Evolutionary conservation across 2,888 invertebrate species (phyloP), one percentile per base, ranked within the genome.

Genomic region (Eulithis testata): DNA sequence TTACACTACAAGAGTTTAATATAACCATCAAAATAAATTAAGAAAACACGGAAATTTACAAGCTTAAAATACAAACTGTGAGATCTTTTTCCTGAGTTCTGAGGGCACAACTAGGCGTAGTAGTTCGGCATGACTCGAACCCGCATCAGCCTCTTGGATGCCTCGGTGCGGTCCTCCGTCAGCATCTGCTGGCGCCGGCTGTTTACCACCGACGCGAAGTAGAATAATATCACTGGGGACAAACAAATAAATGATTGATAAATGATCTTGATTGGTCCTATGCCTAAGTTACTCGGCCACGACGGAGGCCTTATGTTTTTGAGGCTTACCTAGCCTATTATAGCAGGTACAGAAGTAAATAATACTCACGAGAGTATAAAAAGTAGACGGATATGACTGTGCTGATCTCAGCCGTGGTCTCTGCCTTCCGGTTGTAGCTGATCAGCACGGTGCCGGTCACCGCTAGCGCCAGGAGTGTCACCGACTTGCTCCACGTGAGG

Each of bases 381-480:
- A 88, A 86, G 74, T 90, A 90, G 0, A 77, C 73, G 0, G 87
- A 83, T 14, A 85, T 82, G 67, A 90, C 83, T n/a, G 80, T 73
- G 73, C 80, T 86, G 74, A 82, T 78, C 63, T 85, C 83, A 0
- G 77, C 73, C 11, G 79, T 75, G 36, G 73, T 73, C 54, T 80
- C 77, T 11, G 73, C 49, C 37, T 74, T 67, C 9, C 67, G 66
- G 50, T 73, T 73, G 63, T 79, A 74, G 43, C 77, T 72, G 37
- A 90, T 76, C 62, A 87, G 73, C 63, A 83, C 76, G 21, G 80
- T 73, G 27, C 88, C 90, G 3, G 80, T 75, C 58, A 84, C 70
- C 0, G 84, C 75, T 12, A 86, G 72, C n/a, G 73, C 67, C 21
- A 83, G 49, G 60, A 91, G 80, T 9, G 71, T 58, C 27, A 77